These are phyloP conservation scores for Lymantria monacha DNA, from an alignment of 2,888 invertebrate genomes.

Conservation along the genomic window DNA sequence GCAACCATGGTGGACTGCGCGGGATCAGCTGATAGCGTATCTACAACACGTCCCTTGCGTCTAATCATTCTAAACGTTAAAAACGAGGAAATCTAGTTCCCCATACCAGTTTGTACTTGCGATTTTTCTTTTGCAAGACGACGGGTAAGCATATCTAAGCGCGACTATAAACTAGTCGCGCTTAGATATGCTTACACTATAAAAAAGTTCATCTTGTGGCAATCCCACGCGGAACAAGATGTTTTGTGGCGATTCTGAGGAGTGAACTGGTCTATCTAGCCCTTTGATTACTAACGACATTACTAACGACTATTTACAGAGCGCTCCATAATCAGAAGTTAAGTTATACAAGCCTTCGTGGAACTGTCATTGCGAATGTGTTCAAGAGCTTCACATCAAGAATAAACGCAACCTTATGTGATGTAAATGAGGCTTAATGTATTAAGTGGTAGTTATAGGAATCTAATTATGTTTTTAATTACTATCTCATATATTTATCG, in stretches of 20 bases:
- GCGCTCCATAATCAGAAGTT: constrained; percentile 44
- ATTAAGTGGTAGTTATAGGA: no score
- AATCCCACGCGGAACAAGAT: constrained; percentile 67
- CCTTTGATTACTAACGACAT: constrained; percentile 50
- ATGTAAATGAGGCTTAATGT: no score
- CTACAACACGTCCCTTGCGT: constrained; percentile 71
- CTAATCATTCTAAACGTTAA: constrained; percentile 74
- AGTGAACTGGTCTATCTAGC: constrained; percentile 43
- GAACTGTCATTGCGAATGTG: constrained; percentile 31
- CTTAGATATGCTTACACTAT: constrained; percentile 52
- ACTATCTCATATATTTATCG: no score
- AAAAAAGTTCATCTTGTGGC: constrained; percentile 59
- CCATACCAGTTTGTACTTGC: constrained; percentile 64
- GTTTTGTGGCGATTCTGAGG: constrained; percentile 49
- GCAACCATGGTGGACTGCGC: constrained; percentile 76
- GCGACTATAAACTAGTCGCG: no score
- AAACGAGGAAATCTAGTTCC: constrained; percentile 74
- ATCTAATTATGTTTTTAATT: no score
- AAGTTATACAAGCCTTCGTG: constrained; percentile 21
- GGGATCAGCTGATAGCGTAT: constrained; percentile 78
- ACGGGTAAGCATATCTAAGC: constrained; percentile 18
- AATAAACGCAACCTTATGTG: no score
- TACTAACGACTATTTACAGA: constrained; percentile 61
- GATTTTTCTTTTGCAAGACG: constrained; percentile 50
- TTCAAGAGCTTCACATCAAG: background rate